A percentile compares a stretch with the other conserved stretches of the same genome.
Evolutionary conservation across 2,113 vertebrate species (phyloP).

Genomic region (Myrmophylax atrothorax): DNA sequence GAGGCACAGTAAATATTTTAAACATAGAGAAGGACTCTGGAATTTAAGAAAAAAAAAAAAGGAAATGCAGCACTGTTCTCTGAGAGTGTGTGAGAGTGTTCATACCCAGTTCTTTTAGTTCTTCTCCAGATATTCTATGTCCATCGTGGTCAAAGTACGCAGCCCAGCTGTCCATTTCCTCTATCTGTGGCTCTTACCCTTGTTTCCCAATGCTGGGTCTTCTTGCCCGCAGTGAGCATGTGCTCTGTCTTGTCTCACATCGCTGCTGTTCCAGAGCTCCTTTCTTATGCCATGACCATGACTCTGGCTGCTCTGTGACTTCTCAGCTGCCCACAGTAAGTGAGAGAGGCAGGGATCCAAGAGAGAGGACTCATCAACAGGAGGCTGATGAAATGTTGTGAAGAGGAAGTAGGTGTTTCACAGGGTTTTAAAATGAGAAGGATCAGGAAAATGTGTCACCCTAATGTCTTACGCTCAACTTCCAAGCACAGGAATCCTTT

Average conservation of each 20-base stretch:
- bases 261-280: background rate
- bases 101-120: background rate
- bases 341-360: slow-evolving; percentile 12
- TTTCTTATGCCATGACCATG: background rate
- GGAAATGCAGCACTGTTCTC: background rate
- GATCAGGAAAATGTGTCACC: background rate
- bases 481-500: background rate
- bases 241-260: background rate
- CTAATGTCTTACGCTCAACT: background rate
- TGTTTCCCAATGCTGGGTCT: rapidly evolving
- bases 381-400: background rate
- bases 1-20: background rate
- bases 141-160: background rate
- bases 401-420: slow-evolving; percentile 27
- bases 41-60: background rate
- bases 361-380: slow-evolving; percentile 16
- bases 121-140: background rate
- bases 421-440: background rate
- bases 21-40: background rate
- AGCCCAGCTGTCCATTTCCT: background rate
- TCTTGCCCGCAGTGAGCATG: background rate
- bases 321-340: slow-evolving; percentile 21
- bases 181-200: background rate
- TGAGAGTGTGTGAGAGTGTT: background rate
- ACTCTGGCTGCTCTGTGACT: background rate